These are phyloP conservation scores for Prunella strophiata DNA, from an alignment of 2,797 vertebrate species.

Conservation along the genomic window DNA sequence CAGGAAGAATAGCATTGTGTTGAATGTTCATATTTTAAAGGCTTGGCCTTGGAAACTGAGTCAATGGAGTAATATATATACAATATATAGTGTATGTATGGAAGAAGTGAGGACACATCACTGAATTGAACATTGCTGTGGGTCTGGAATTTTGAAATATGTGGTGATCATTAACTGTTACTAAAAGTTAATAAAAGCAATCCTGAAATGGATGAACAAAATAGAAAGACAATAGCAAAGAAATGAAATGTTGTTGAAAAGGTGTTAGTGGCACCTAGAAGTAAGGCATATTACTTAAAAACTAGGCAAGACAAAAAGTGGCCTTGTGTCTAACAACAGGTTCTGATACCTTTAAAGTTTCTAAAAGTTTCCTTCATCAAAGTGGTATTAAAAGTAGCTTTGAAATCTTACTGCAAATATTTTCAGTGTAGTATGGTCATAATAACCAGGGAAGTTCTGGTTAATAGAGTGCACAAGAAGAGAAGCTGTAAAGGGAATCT, in stretches of 20 bases:
- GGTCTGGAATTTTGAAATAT: background rate
- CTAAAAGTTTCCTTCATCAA: background rate
- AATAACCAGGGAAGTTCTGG: background rate
- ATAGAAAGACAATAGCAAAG: background rate
- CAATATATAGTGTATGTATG: background rate
- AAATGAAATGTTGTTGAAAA: background rate
- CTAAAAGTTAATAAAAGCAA: background rate
- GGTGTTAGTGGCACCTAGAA: background rate
- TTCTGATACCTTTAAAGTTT: background rate
- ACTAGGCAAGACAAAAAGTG: background rate
- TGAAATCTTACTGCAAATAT: background rate
- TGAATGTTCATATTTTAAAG: background rate
- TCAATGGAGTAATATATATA: background rate
- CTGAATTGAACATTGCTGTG: background rate
- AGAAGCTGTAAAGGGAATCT: background rate
- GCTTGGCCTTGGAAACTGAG: background rate
- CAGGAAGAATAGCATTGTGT: background rate
- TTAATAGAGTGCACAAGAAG: background rate
- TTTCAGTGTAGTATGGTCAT: background rate
- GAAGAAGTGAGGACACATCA: background rate
- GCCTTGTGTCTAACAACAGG: background rate
- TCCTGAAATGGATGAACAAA: background rate
- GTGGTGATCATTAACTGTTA: background rate
- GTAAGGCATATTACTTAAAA: background rate
- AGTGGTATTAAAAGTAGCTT: background rate